Evolutionary conservation across 2,113 vertebrate species (phyloP), one percentile per base, ranked within the genome.

Genomic region (Corythoichthys haematopterus): DNA sequence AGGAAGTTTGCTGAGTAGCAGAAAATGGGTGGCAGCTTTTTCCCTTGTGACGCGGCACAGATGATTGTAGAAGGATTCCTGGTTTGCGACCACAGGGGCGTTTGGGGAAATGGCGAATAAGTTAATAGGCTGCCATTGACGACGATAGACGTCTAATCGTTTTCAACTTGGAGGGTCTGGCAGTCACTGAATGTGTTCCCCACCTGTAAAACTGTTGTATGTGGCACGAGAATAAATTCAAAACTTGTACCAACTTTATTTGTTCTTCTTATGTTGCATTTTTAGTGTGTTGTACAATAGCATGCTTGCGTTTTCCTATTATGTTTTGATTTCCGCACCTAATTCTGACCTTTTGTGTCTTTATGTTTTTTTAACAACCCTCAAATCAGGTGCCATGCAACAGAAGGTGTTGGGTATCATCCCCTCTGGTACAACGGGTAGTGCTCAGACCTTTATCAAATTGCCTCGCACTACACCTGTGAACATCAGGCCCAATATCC

Each of bases 341-440:
- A 28, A 28, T 28, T 51, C 47, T 16, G 20, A 50, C 4, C 3
- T 12, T 56, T 9, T 28, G 56, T 33, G 36, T 55, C 60, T 8
- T 12, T 6, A 69, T 57, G 57, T 58, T n/a, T 65, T 47, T 71
- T 15, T 55, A 28, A 55, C 11, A 15, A 36, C 37, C 7, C 36
- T 14, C 5, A 59, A 43, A 70, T 37, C 72, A 91, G 90, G 90
- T 79, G 82, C 90, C 65, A 87, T 98, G 69, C 96, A 98, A 79
- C 96, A 98, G 87, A 98, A 98, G 79, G 95, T 98, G 65, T 84
- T 98, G 92, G 94, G 96, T 56, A 97, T 98, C 91, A 96, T 98
- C 91, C 96, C 95, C 62, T 94, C 96, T 52, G 93, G 92, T 78
- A 92, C 94, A 64, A 92, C 95, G 69, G 90, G 92, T 46, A 92